These are phyloP conservation scores for Parazoanthus atlanticus DNA, from an alignment of 92 coral and sea anemone genomes.

Conservation along the genomic window DNA sequence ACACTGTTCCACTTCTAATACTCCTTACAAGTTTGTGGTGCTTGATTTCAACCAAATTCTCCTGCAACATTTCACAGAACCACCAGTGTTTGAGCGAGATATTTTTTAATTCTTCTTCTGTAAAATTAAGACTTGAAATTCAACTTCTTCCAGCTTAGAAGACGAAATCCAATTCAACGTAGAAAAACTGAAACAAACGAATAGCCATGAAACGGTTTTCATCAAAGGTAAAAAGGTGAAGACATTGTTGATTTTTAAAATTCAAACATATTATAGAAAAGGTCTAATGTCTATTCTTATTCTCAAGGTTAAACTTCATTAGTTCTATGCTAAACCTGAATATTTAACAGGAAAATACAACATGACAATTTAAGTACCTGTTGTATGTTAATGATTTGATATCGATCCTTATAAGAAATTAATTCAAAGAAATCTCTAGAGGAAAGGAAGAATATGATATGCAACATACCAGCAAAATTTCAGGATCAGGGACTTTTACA, in stretches of 20 bases:
- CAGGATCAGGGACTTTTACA: conserved; percentile 94
- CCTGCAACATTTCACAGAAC: conserved; percentile 61
- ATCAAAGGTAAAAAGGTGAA: neutral
- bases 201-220: too few relatives aligned
- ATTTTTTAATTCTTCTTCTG: neutral
- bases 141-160: neutral
- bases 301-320: conserved; percentile 20
- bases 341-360: neutral
- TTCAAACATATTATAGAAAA: neutral
- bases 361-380: conserved; percentile 4
- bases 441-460: neutral
- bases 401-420: neutral
- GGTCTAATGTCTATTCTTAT: neutral
- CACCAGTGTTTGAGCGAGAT: neutral
- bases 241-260: too few relatives aligned
- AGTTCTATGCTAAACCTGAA: neutral
- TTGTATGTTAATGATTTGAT: neutral
- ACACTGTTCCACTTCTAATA: conserved; percentile 96
- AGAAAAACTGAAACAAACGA: too few relatives aligned
- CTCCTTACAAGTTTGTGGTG: conserved; percentile 96
- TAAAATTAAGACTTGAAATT: neutral
- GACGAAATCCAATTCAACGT: too few relatives aligned
- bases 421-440: neutral
- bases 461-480: conserved; percentile 80
- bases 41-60: conserved; percentile 91